A percentile compares a stretch with the other conserved stretches of the same genome.
Conservation (phyloP, 1,140 invertebrate species). For the Probaryconus sp. region DNA sequence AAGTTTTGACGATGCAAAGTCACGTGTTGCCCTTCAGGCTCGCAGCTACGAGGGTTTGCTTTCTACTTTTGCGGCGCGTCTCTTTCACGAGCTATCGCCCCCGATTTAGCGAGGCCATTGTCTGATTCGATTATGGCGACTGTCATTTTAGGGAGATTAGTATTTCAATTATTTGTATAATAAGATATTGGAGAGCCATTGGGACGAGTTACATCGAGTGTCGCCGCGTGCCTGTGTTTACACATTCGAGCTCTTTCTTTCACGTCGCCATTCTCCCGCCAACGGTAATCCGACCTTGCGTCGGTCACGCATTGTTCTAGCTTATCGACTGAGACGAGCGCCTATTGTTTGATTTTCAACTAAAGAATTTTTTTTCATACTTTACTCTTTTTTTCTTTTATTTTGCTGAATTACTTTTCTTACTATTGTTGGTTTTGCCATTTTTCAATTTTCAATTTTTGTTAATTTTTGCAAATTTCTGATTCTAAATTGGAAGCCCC, state of each 20-base stretch:
- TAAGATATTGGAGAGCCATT: constrained; percentile 56
- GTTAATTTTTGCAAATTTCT: too few species aligned
- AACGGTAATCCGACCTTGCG: constrained; percentile 64
- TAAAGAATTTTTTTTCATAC: neutral
- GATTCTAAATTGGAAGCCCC: too few species aligned
- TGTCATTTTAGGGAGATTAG: constrained; percentile 75
- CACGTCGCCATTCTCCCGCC: constrained; percentile 56
- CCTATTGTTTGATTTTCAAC: neutral
- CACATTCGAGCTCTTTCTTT: constrained; percentile 55
- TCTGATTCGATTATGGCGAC: constrained; percentile 70
- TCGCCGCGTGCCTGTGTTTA: constrained; percentile 74
- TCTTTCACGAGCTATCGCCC: constrained; percentile 70
- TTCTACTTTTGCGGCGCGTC: constrained; percentile 63
- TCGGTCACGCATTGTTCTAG: constrained; percentile 66
- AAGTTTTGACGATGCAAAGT: constrained; percentile 65
- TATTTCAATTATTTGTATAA: constrained; percentile 78
- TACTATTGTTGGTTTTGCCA: too few species aligned
- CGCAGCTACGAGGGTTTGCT: constrained; percentile 50
- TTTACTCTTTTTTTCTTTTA: neutral
- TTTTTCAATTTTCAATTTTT: too few species aligned
- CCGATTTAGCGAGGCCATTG: constrained; percentile 62
- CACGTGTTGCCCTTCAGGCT: constrained; percentile 72
- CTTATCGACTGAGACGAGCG: constrained; percentile 60
- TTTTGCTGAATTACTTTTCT: too few species aligned
- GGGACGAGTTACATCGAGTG: constrained; percentile 70